A percentile compares a stretch with the other conserved stretches of the same genome.
These are phyloP conservation scores for Poecilus cupreus DNA, from an alignment of 2,888 invertebrate genomes.

Conservation along the genomic window DNA sequence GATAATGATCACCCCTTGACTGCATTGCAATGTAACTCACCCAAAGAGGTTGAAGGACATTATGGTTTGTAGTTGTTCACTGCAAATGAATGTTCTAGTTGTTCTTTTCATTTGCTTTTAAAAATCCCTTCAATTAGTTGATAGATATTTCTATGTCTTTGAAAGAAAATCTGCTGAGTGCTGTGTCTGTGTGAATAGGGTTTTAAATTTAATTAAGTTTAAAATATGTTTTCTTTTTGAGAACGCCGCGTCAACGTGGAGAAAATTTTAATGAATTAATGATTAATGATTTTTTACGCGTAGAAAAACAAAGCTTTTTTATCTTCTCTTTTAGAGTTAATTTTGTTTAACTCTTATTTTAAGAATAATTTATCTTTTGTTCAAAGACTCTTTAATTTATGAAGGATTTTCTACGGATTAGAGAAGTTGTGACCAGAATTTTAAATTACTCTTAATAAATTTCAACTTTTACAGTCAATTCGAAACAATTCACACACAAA, in stretches of 20 bases:
- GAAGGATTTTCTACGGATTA: slow-evolving; percentile 16
- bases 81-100: neutral
- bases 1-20: slow-evolving; percentile 36
- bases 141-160: neutral
- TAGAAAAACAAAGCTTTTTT: slow-evolving; percentile 50
- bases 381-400: slow-evolving; percentile 31
- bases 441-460: slow-evolving; percentile 3
- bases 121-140: neutral
- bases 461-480: neutral
- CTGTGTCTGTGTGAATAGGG: slow-evolving; percentile 8
- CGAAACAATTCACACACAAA: neutral
- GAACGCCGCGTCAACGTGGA: slow-evolving; percentile 24
- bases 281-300: slow-evolving; percentile 53
- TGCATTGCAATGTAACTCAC: neutral
- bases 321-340: slow-evolving; percentile 38
- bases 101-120: neutral
- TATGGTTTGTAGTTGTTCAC: neutral
- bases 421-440: neutral
- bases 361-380: slow-evolving; percentile 53
- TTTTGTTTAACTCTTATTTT: slow-evolving; percentile 50
- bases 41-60: neutral
- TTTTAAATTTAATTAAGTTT: slow-evolving; percentile 56
- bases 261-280: slow-evolving; percentile 47
- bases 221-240: slow-evolving; percentile 55
- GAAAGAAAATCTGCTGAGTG: neutral